Base-by-base conservation (phyloP, 2,113 vertebrate species). In the Lucifuga dentata region DNA sequence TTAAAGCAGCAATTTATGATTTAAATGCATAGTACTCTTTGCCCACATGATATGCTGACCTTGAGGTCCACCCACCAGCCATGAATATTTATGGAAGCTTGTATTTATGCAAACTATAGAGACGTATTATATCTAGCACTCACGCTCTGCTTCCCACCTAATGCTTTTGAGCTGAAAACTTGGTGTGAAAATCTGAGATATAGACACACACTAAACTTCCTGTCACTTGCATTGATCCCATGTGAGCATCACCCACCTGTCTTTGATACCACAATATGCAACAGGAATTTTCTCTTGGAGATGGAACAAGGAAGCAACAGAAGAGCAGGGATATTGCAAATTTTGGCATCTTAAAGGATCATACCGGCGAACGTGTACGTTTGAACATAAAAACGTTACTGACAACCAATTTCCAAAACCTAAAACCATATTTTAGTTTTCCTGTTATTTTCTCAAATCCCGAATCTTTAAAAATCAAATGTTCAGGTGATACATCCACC, bases 71-170 rank as follows among this genome's bases (percentile, higher is more conserved):
- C 53, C 67, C 58, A 58, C 67, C 13, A 23, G 11, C 55, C 53
- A 65, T 76, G 59, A 78, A 85, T 81, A 79, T 79, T 74, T 44
- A 81, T 74, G 35, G 1, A 8, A 20, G 21, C 16, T 8, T 62
- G 48, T 63, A 11, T 68, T 79, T 55, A 49, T 76, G 70, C 75
- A 66, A 43, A 72, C 19, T 36, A 16, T 13, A 43, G 24, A 33
- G 38, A 44, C 32, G 21, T 36, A 43, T 68, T 35, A 48, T 24
- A 53, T 32, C 8, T 13, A 12, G 16, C 13, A 23, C 32, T 63
- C 39, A 5, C 41, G 19, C 69, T 52, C 49, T 7, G 13, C 44
- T 9, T 56, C 26, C 19, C 39, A 36, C 57, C 49, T 46, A 8
- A 46, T 62, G 52, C 55, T 8, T 46, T 17, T 57, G 67, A 63